phyloP scores from a whole-genome alignment of 2,888 invertebrate genomes.

The Hydrotaea diabolus region DNA sequence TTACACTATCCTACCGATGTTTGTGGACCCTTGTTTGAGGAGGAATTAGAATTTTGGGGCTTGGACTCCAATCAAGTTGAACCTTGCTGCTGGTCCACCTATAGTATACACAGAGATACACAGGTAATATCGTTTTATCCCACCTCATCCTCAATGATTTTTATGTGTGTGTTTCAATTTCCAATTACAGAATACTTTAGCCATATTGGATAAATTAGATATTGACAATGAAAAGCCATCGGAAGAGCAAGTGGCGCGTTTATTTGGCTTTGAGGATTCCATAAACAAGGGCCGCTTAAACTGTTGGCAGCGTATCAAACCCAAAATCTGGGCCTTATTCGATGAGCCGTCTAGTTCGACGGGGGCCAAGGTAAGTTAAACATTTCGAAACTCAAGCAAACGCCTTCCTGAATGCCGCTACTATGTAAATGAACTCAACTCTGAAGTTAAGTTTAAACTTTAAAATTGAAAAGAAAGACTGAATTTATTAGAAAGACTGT shows the following conservation, averaged over 20 bases:
- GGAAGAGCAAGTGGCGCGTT: constrained; percentile 94
- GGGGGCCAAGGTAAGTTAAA: constrained; percentile 88
- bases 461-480: no score
- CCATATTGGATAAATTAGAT: constrained; percentile 97
- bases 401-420: no score
- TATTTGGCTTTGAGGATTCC: constrained; percentile 95
- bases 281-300: constrained; percentile 89
- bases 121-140: constrained; percentile 82
- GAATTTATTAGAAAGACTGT: no score
- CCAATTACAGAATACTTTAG: constrained; percentile 89
- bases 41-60: constrained; percentile 98
- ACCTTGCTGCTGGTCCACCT: constrained; percentile 99
- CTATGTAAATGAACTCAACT: no score
- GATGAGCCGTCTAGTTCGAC: constrained; percentile 97
- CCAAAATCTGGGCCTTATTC: constrained; percentile 96
- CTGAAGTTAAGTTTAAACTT: no score
- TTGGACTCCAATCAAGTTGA: constrained; percentile 98
- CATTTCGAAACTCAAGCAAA: no score
- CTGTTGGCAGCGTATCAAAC: constrained; percentile 94
- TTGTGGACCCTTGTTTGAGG: constrained; percentile 97
- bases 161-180: background rate
- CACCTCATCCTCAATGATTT: background rate
- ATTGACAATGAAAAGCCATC: constrained; percentile 95
- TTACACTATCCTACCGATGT: constrained; percentile 98
- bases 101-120: constrained; percentile 92